Evolutionary conservation across 2,113 vertebrate genomes (phyloP).

Genomic region (Callaeas wilsoni): DNA sequence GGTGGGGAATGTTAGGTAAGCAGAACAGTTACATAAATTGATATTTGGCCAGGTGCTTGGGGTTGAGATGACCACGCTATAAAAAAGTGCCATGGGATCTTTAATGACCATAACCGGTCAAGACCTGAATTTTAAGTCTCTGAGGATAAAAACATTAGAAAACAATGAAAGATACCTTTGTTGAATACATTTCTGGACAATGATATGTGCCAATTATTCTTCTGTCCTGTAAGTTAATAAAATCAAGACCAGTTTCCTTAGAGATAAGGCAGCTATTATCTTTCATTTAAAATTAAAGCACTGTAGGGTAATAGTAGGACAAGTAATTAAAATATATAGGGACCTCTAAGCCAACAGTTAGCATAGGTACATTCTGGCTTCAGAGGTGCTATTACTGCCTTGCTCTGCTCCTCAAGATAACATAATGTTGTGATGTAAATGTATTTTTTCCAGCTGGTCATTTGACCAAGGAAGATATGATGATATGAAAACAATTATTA

Average conservation of each 20-base stretch:
- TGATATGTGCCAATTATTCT: conserved; percentile 77
- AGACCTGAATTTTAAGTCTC: conserved; percentile 45
- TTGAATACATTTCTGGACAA: conserved; percentile 76
- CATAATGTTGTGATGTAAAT: conserved; percentile 55
- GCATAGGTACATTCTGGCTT: conserved; percentile 14
- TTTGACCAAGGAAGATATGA: conserved; percentile 59
- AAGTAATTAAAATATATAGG: conserved; percentile 43
- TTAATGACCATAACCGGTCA: conserved; percentile 34
- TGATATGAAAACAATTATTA: conserved; percentile 58
- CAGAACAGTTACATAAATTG: conserved; percentile 47
- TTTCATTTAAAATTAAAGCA: conserved; percentile 69
- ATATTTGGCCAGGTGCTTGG: conserved; percentile 13
- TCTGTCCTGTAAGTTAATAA: conserved; percentile 76
- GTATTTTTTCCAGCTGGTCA: conserved; percentile 48
- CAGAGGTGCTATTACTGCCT: conserved; percentile 59
- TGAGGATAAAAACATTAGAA: conserved; percentile 68
- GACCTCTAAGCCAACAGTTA: conserved; percentile 58
- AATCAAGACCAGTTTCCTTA: conserved; percentile 74
- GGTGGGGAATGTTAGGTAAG: conserved; percentile 52
- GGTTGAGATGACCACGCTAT: conserved; percentile 25
- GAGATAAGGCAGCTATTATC: conserved; percentile 68
- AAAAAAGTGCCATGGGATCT: conserved; percentile 68
- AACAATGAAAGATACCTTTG: conserved; percentile 74
- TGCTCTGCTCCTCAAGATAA: conserved; percentile 57
- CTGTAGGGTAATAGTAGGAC: conserved; percentile 52